A percentile compares a stretch with the other conserved stretches of the same genome.
Conservation (phyloP, 2,113 vertebrate species). For the Tachysurus fulvidraco region DNA sequence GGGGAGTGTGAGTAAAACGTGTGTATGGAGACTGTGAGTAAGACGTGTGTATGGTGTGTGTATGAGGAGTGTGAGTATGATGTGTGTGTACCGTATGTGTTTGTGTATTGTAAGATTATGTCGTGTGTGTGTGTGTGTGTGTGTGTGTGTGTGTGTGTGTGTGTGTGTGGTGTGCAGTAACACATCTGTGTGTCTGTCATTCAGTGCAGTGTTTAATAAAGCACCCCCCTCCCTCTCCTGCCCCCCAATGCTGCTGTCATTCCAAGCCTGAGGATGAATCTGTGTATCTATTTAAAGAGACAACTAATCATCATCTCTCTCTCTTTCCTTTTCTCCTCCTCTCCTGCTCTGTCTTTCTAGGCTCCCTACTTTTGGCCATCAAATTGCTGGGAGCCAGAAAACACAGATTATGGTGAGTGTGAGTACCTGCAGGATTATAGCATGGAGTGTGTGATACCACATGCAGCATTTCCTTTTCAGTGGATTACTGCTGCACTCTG, state of each 20-base stretch:
- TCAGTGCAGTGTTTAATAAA: background rate
- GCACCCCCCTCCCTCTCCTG: background rate
- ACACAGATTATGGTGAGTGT: constrained; percentile 52
- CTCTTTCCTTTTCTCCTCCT: background rate
- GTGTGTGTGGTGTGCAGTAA: background rate
- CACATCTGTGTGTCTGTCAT: background rate
- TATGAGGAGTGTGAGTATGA: background rate
- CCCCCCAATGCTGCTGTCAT: background rate
- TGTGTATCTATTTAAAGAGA: constrained; percentile 29
- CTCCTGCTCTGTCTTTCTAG: constrained; percentile 64
- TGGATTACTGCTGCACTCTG: background rate
- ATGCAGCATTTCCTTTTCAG: background rate
- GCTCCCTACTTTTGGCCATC: constrained; percentile 69
- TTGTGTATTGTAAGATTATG: background rate
- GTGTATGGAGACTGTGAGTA: background rate
- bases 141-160: background rate
- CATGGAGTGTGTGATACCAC: background rate
- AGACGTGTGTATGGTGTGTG: background rate
- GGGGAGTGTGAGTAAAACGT: background rate
- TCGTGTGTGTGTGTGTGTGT: no score
- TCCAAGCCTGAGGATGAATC: constrained; percentile 22
- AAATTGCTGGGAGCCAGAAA: constrained; percentile 54
- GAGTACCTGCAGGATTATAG: background rate
- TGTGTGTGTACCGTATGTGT: background rate
- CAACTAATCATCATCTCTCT: constrained; percentile 20